Conservation (phyloP, 2,113 vertebrate genomes). For the Archocentrus centrarchus region DNA sequence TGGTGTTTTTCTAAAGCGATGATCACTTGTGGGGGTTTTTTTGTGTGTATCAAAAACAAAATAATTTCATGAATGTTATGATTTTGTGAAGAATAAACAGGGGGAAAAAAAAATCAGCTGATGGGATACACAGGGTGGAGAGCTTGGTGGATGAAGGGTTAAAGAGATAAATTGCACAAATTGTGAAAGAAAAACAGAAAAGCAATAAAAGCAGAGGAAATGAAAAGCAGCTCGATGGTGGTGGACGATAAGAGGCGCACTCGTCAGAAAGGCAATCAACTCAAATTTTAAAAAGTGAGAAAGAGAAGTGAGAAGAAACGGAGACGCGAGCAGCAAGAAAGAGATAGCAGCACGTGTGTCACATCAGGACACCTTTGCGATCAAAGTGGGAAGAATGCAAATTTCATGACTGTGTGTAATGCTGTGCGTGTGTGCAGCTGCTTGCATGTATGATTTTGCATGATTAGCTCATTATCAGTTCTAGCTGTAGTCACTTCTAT, state of each 20-base stretch:
- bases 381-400: constrained; percentile 18
- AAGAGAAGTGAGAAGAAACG: constrained; percentile 14
- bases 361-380: constrained; percentile 14
- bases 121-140: background rate
- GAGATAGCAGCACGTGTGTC: background rate
- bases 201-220: constrained; percentile 75
- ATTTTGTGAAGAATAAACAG: background rate
- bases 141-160: constrained; percentile 32
- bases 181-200: constrained; percentile 32
- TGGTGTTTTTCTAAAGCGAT: background rate
- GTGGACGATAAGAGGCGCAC: constrained; percentile 52
- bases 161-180: constrained; percentile 31
- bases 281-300: constrained; percentile 45
- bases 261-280: constrained; percentile 63
- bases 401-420: background rate
- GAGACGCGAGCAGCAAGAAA: constrained; percentile 18
- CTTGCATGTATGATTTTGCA: constrained; percentile 31
- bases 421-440: constrained; percentile 8
- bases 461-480: constrained; percentile 54
- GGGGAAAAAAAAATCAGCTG: background rate
- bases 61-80: background rate
- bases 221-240: constrained; percentile 71
- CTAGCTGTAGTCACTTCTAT: constrained; percentile 47
- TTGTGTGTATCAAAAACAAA: background rate
- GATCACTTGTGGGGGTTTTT: background rate